A percentile compares a stretch with the other conserved stretches of the same genome.
phyloP scores from a whole-genome alignment of 2,113 vertebrate species.

The Malaclemys terrapin region DNA sequence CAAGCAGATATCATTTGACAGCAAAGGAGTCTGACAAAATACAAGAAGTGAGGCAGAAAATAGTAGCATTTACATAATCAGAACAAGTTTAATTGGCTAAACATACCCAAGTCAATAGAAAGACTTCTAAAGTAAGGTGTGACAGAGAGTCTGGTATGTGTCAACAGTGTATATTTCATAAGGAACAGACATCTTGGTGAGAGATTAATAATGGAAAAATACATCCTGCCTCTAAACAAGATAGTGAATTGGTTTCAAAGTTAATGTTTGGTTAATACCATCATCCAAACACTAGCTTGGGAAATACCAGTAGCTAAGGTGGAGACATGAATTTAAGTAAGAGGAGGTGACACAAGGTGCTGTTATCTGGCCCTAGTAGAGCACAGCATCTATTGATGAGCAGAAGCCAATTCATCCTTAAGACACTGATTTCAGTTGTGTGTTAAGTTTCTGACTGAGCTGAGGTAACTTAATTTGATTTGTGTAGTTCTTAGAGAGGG shows the following conservation, averaged over 20 bases:
- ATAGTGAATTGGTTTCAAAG: neutral
- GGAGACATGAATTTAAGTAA: neutral
- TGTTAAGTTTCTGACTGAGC: neutral
- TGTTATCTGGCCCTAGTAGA: neutral
- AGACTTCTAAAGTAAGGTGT: neutral
- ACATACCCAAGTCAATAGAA: neutral
- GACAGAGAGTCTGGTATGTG: neutral
- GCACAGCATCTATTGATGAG: neutral
- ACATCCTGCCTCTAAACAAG: conserved; percentile 14
- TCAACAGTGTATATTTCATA: too few species aligned
- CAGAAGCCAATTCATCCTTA: neutral
- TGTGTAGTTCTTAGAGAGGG: neutral
- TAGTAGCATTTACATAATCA: conserved; percentile 1
- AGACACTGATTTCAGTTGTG: neutral
- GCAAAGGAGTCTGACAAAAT: conserved; percentile 4
- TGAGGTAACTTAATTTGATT: neutral
- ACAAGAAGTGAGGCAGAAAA: neutral
- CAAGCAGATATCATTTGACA: conserved; percentile 3
- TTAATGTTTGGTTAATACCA: neutral
- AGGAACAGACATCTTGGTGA: neutral
- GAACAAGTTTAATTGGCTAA: conserved; percentile 12
- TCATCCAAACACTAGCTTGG: neutral
- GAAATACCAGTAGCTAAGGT: neutral
- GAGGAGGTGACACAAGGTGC: neutral
- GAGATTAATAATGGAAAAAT: conserved; percentile 33